Percentiles rank a stretch among this genome's conserved stretches.
Conservation (phyloP, 2,888 invertebrate species). For the Tethea ocularis region DNA sequence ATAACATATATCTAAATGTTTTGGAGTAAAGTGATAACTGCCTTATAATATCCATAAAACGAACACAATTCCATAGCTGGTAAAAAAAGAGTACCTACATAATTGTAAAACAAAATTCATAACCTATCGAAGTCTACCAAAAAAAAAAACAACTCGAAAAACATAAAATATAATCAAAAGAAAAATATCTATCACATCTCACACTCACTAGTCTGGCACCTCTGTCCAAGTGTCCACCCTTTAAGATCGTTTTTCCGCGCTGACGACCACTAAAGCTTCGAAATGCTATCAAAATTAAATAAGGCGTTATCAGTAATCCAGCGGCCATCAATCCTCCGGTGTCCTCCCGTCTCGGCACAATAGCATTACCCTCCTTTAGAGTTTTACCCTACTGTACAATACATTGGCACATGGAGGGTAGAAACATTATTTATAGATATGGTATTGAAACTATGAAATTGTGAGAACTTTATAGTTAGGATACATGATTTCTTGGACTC, state of each 20-base stretch:
- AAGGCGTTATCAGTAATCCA: constrained; percentile 68
- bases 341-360: constrained; percentile 49
- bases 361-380: constrained; percentile 53
- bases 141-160: too few relatives aligned
- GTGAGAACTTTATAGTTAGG: too few relatives aligned
- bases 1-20: too few relatives aligned
- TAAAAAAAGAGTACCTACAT: too few relatives aligned
- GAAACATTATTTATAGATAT: constrained; percentile 29
- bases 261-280: constrained; percentile 20
- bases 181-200: too few relatives aligned
- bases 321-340: constrained; percentile 55
- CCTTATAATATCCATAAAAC: too few relatives aligned
- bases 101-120: too few relatives aligned
- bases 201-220: neutral
- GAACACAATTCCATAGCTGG: too few relatives aligned
- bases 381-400: constrained; percentile 42
- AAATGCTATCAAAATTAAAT: constrained; percentile 56
- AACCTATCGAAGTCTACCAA: too few relatives aligned
- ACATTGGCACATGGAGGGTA: constrained; percentile 14
- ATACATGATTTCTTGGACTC: too few relatives aligned
- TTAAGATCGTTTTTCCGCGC: constrained; percentile 31
- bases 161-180: too few relatives aligned
- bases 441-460: constrained; percentile 25
- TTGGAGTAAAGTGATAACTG: too few relatives aligned
- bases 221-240: constrained; percentile 39